phyloP scores from a whole-genome alignment of 2,888 invertebrate genomes.

The Palloptera scutellata region DNA sequence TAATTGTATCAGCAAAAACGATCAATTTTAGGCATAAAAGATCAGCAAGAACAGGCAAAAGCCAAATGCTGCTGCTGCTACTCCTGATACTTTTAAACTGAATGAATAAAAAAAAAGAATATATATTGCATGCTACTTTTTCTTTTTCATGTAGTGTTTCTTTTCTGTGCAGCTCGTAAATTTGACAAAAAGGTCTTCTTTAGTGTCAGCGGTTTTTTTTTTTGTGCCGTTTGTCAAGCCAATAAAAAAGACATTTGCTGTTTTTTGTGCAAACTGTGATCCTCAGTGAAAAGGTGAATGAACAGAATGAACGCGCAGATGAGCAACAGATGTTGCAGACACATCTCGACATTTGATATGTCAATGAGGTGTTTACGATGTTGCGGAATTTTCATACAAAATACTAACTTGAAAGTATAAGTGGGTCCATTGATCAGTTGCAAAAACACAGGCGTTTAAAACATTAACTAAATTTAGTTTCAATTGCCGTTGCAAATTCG shows the following conservation, averaged over 20 bases:
- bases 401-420: too few species aligned
- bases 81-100: too few species aligned
- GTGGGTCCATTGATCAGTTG: background rate
- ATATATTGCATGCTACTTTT: background rate
- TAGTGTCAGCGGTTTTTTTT: slow-evolving; percentile 18
- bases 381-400: too few species aligned
- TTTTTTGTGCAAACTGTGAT: background rate
- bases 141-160: background rate
- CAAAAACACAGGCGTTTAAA: background rate
- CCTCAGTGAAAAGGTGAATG: slow-evolving; percentile 12
- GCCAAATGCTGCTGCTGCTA: background rate
- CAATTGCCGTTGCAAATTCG: background rate
- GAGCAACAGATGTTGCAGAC: background rate
- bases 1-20: background rate
- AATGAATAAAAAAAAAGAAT: too few species aligned
- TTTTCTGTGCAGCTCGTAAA: background rate
- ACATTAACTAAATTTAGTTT: background rate
- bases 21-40: background rate
- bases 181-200: background rate
- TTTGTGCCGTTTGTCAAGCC: background rate
- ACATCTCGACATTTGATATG: slow-evolving; percentile 15
- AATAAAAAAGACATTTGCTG: background rate
- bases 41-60: background rate
- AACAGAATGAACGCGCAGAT: background rate
- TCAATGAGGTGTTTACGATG: slow-evolving; percentile 8